A percentile compares a stretch with the other conserved stretches of the same genome.
phyloP scores from a whole-genome alignment of 2,888 invertebrate genomes.

The Melanotus villosus region DNA sequence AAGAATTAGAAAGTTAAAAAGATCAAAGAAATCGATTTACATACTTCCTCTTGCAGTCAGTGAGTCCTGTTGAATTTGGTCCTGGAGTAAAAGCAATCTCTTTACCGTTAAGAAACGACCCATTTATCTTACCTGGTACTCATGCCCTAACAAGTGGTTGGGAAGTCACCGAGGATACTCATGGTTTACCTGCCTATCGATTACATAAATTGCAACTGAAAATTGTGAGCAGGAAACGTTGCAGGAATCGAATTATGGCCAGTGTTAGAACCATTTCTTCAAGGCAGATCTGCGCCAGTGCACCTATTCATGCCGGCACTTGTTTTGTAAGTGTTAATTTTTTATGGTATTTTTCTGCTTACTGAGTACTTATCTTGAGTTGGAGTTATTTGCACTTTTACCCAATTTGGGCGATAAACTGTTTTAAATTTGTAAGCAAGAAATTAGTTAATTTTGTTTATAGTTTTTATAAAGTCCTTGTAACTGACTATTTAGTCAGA shows the following conservation, averaged over 20 bases:
- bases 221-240: not conserved
- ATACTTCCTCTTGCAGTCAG: too few relatives aligned
- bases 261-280: not conserved
- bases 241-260: slow-evolving; percentile 12
- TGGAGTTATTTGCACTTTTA: too few relatives aligned
- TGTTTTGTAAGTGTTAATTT: slow-evolving; percentile 26
- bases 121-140: not conserved
- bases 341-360: not conserved
- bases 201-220: not conserved
- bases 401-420: too few relatives aligned
- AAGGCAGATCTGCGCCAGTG: slow-evolving; percentile 11
- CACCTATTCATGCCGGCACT: not conserved
- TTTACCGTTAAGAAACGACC: not conserved
- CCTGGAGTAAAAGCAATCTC: not conserved
- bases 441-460: too few relatives aligned
- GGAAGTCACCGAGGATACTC: not conserved
- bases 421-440: too few relatives aligned
- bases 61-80: not conserved
- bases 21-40: too few relatives aligned
- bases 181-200: not conserved
- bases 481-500: too few relatives aligned
- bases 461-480: too few relatives aligned
- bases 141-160: slow-evolving; percentile 1
- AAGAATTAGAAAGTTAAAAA: too few relatives aligned
- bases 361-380: too few relatives aligned